Percentiles rank a stretch among this genome's conserved stretches.
These are phyloP conservation scores for Scylla paramamosain DNA, from an alignment of 1,140 invertebrate genomes.

Conservation along the genomic window DNA sequence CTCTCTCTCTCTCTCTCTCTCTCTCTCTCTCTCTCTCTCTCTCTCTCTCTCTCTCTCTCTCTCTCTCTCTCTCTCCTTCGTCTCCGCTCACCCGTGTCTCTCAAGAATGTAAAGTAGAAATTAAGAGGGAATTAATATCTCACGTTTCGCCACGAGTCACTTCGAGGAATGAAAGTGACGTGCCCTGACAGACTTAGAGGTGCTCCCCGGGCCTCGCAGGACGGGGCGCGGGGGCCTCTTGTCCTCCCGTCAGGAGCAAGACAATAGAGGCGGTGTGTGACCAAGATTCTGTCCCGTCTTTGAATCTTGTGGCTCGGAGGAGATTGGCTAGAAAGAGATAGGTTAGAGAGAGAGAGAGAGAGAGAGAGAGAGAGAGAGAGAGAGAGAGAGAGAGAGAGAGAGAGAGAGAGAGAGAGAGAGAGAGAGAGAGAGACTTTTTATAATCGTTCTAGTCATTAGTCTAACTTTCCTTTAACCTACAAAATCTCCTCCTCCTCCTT, in stretches of 20 bases:
- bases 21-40: background rate
- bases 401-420: no score
- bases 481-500: background rate
- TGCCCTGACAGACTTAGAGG: background rate
- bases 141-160: slow-evolving; percentile 36
- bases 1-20: background rate
- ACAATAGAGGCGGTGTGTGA: background rate
- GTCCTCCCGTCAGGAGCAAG: background rate
- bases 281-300: no score
- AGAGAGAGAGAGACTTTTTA: no score
- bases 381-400: no score
- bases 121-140: slow-evolving; percentile 62
- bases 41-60: background rate
- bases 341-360: no score
- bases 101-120: slow-evolving; percentile 59
- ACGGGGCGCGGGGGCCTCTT: background rate
- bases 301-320: no score
- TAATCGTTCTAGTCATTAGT: background rate
- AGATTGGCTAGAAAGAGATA: no score
- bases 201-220: background rate
- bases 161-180: background rate
- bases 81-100: background rate
- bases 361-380: no score
- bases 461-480: background rate
- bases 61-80: background rate